These are phyloP conservation scores for Polyommatus icarus DNA, from an alignment of 2,888 invertebrate genomes.

Conservation along the genomic window DNA sequence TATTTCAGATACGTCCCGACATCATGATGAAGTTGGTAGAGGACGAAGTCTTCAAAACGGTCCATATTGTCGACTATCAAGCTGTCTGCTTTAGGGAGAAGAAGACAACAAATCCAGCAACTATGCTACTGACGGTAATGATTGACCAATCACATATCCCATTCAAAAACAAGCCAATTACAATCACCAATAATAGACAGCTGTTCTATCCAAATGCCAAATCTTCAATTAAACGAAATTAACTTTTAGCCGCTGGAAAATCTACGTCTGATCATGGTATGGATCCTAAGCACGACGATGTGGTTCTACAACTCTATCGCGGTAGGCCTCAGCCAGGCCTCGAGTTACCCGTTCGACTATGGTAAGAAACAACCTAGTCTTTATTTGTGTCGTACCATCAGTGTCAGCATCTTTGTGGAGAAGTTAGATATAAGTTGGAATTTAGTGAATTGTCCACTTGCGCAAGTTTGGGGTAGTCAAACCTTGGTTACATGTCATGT, in stretches of 20 bases:
- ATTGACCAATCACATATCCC: background rate
- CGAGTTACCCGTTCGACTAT: conserved; percentile 69
- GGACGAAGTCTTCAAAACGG: conserved; percentile 87
- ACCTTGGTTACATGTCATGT: background rate
- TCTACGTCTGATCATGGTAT: conserved; percentile 77
- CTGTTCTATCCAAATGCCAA: too few species aligned
- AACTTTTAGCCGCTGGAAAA: conserved; percentile 81
- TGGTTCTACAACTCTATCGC: conserved; percentile 81
- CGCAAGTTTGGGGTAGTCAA: background rate
- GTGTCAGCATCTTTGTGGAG: conserved; percentile 32
- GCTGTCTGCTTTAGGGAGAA: conserved; percentile 90
- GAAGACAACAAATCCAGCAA: conserved; percentile 82
- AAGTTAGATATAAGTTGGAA: conserved; percentile 25
- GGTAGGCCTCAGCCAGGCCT: conserved; percentile 71
- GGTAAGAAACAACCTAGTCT: conserved; percentile 55
- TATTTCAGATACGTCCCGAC: conserved; percentile 80
- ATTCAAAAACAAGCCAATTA: background rate
- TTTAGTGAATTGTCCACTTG: conserved; percentile 29
- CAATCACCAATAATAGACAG: background rate
- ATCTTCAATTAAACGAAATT: background rate
- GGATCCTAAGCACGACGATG: conserved; percentile 79
- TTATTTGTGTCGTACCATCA: conserved; percentile 43
- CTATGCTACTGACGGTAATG: conserved; percentile 80
- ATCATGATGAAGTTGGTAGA: conserved; percentile 88
- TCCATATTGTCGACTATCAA: conserved; percentile 92